phyloP scores from a whole-genome alignment of 2,888 invertebrate species.

The Pasiphila rectangulata region DNA sequence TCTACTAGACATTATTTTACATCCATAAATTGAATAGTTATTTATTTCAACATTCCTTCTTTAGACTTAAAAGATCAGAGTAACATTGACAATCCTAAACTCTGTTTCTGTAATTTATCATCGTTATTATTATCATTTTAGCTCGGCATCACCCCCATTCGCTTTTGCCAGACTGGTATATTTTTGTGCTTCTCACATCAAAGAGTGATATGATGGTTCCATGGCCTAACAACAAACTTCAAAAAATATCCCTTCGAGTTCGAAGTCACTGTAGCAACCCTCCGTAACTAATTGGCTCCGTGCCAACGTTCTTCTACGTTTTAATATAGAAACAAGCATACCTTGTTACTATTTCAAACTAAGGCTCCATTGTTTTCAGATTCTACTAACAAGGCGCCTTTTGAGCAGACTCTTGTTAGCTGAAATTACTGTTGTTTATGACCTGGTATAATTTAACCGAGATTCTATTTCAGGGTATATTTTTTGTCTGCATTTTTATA shows the following conservation, averaged over 20 bases:
- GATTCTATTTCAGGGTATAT: constrained; percentile 6
- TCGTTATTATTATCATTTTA: too few species aligned
- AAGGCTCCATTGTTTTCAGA: constrained; percentile 61
- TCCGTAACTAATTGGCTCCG: constrained; percentile 52
- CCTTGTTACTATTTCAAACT: constrained; percentile 62
- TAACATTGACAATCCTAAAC: too few species aligned
- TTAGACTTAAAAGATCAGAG: too few species aligned
- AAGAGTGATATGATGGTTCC: too few species aligned
- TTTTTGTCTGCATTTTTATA: constrained; percentile 1
- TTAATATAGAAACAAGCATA: constrained; percentile 64
- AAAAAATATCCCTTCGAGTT: constrained; percentile 13
- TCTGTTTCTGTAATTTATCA: too few species aligned
- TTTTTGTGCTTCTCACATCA: too few species aligned
- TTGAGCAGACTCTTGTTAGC: constrained; percentile 47
- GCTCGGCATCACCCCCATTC: too few species aligned
- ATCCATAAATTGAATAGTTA: too few species aligned
- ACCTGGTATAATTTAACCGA: constrained; percentile 34
- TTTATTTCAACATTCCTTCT: too few species aligned
- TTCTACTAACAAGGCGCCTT: constrained; percentile 45
- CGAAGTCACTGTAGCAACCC: constrained; percentile 17
- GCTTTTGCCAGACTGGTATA: too few species aligned
- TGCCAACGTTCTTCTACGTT: constrained; percentile 59
- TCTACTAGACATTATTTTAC: too few species aligned
- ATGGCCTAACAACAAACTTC: too few species aligned
- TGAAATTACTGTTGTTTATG: constrained; percentile 43